Percentiles rank a stretch among this genome's conserved stretches.
These are phyloP conservation scores for Lasioglossum pauxillum DNA, from an alignment of 2,888 invertebrate species.

Conservation along the genomic window DNA sequence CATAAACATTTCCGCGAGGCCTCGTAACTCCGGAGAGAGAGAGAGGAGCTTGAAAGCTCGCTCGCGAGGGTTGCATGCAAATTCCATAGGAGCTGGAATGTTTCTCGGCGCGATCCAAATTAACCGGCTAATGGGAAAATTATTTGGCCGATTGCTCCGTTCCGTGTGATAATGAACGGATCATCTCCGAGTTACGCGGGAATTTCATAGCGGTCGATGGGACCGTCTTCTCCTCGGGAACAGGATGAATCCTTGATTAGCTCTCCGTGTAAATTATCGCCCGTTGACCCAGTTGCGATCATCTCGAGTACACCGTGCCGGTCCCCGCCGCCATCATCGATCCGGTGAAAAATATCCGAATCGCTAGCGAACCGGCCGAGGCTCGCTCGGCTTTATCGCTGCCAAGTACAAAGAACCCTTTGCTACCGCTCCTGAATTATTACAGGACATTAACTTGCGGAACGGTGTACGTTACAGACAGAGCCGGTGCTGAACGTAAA, in stretches of 20 bases:
- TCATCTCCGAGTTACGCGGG: conserved; percentile 32
- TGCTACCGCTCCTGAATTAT: not conserved
- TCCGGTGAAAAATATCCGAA: not conserved
- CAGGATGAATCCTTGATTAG: conserved; percentile 56
- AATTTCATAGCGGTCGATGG: conserved; percentile 45
- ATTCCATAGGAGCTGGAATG: conserved; percentile 36
- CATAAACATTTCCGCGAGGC: conserved; percentile 25
- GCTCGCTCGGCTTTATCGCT: not conserved
- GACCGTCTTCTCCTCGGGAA: conserved; percentile 25
- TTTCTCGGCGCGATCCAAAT: conserved; percentile 50
- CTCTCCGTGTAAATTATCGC: conserved; percentile 16
- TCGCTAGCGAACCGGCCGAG: not conserved
- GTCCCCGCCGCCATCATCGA: not conserved
- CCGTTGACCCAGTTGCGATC: conserved; percentile 31
- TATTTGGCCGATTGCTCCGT: conserved; percentile 50
- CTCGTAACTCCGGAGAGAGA: conserved; percentile 9
- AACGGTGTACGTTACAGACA: not conserved
- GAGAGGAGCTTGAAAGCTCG: not conserved
- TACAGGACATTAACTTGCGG: not conserved
- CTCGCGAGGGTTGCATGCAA: conserved; percentile 28
- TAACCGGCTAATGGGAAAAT: conserved; percentile 55
- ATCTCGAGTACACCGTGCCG: not conserved
- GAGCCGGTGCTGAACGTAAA: not conserved
- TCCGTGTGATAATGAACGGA: conserved; percentile 56
- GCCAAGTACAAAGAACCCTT: not conserved